phyloP scores from a whole-genome alignment of 2,888 invertebrate species.

The Lepidonotus clava region DNA sequence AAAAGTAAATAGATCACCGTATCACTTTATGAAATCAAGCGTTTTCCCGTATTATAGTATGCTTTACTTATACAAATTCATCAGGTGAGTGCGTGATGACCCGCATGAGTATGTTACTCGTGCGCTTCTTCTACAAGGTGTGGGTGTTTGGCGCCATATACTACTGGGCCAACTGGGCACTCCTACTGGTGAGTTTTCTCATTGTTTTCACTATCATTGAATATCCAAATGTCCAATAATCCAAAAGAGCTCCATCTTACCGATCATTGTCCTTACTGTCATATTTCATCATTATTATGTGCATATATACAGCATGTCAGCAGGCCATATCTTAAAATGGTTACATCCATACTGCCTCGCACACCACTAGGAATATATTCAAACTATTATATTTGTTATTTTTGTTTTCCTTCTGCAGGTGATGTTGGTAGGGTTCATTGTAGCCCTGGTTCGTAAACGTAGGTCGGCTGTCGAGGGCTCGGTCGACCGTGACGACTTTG shows the following conservation, averaged over 20 bases:
- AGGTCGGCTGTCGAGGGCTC: constrained; percentile 75
- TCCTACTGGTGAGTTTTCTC: constrained; percentile 75
- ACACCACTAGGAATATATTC: no score
- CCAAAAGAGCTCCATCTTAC: no score
- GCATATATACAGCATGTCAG: no score
- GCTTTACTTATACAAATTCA: not conserved
- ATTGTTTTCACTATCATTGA: no score
- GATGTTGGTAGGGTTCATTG: constrained; percentile 74
- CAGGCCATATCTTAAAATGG: no score
- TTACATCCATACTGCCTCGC: no score
- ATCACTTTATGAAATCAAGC: no score
- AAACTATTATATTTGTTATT: no score
- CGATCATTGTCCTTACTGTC: no score
- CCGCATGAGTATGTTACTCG: constrained; percentile 77
- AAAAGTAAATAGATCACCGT: no score
- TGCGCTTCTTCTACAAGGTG: constrained; percentile 81
- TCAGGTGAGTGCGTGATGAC: constrained; percentile 80
- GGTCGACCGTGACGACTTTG: constrained; percentile 77
- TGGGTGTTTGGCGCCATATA: constrained; percentile 81
- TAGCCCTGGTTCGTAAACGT: constrained; percentile 72
- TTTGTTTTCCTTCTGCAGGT: constrained; percentile 67
- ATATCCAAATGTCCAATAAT: no score
- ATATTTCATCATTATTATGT: not conserved
- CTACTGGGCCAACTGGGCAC: constrained; percentile 80
- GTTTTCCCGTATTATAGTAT: no score